These are phyloP conservation scores for Formica aserva DNA, from an alignment of 2,888 invertebrate species.

Conservation along the genomic window DNA sequence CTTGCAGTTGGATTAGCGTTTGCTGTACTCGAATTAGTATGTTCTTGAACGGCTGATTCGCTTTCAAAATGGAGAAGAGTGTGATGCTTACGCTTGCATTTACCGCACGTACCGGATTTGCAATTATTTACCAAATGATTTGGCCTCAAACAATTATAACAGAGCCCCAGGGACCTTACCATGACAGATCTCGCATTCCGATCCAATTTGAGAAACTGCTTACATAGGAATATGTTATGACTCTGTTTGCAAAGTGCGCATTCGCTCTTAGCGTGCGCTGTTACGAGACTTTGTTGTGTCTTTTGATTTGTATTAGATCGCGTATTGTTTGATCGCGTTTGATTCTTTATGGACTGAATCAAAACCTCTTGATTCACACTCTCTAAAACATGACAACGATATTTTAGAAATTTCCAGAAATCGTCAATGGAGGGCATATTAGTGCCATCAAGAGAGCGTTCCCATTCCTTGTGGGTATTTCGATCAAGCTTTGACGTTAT, in stretches of 20 bases:
- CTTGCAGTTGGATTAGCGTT: not conserved
- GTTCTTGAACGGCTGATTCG: too few relatives aligned
- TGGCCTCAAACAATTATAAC: constrained; percentile 10
- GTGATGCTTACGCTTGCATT: not conserved
- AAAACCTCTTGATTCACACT: too few relatives aligned
- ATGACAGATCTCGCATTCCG: not conserved
- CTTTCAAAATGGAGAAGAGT: not conserved
- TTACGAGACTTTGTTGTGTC: too few relatives aligned
- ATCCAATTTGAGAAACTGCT: not conserved
- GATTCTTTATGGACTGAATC: not conserved
- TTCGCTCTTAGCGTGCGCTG: too few relatives aligned
- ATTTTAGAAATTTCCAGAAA: not conserved
- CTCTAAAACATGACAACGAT: not conserved
- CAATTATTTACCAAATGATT: not conserved
- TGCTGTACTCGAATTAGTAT: not conserved
- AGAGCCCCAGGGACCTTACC: not conserved
- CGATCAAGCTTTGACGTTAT: not conserved
- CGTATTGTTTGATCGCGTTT: not conserved
- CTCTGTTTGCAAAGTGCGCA: not conserved
- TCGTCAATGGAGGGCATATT: not conserved
- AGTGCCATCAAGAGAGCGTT: not conserved
- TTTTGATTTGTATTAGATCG: too few relatives aligned
- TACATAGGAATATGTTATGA: not conserved
- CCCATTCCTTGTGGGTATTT: not conserved
- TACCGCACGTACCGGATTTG: not conserved